Evolutionary conservation across 2,113 vertebrate species (phyloP).

Genomic region (Asarcornis scutulata): DNA sequence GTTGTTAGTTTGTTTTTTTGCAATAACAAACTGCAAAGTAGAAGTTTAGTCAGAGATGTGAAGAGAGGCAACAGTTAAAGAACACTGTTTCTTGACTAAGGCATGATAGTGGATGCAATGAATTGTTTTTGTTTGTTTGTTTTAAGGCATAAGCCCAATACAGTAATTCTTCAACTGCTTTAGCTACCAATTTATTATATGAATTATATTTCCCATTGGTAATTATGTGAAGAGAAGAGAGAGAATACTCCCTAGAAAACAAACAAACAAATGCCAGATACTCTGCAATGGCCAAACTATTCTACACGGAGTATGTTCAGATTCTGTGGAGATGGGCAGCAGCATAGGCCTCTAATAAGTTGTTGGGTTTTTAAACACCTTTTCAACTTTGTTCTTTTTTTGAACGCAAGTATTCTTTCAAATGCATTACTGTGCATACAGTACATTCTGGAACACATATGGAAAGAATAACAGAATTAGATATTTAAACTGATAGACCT

Average conservation of each 20-base stretch:
- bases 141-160: neutral
- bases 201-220: neutral
- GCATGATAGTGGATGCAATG: neutral
- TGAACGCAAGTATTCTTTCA: neutral
- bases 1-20: no score
- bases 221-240: neutral
- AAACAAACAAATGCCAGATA: neutral
- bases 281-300: neutral
- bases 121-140: neutral
- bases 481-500: neutral
- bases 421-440: neutral
- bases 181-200: neutral
- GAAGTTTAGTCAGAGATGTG: neutral
- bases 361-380: neutral
- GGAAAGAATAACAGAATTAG: neutral
- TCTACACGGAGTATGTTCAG: neutral
- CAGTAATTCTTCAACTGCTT: neutral
- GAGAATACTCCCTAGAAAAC: neutral
- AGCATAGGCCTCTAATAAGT: neutral
- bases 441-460: neutral
- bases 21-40: neutral
- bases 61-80: neutral
- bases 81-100: neutral
- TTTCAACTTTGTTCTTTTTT: neutral
- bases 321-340: neutral